A percentile compares a stretch with the other conserved stretches of the same genome.
These are phyloP conservation scores for Acleris emargana DNA, from an alignment of 2,888 invertebrate species.

Conservation along the genomic window DNA sequence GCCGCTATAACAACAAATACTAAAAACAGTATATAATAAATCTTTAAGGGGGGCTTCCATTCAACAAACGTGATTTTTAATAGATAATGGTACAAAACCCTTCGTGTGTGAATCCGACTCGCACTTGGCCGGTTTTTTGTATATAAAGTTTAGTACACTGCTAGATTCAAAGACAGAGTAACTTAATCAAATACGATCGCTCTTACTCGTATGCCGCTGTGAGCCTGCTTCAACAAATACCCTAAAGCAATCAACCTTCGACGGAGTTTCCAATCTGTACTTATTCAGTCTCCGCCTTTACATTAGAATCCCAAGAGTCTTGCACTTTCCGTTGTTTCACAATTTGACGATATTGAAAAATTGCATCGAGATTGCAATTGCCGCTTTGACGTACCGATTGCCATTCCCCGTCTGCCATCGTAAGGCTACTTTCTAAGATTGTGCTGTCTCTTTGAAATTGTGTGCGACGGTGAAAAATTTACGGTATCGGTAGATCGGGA, in stretches of 20 bases:
- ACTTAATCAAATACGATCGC: no score
- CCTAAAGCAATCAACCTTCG: constrained; percentile 24
- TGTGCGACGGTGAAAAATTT: constrained; percentile 54
- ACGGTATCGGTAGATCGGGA: constrained; percentile 34
- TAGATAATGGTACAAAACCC: no score
- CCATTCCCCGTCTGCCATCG: constrained; percentile 46
- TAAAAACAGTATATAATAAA: no score
- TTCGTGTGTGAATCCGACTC: no score
- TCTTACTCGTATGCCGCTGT: background rate
- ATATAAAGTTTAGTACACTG: no score
- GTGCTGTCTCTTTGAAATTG: constrained; percentile 54
- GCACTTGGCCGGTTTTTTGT: no score
- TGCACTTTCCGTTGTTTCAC: constrained; percentile 48
- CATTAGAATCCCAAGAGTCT: constrained; percentile 35
- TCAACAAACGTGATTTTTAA: no score
- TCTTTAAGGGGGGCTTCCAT: no score
- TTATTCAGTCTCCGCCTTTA: constrained; percentile 32
- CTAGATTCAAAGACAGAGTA: no score
- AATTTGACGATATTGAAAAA: constrained; percentile 58
- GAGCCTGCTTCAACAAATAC: constrained; percentile 11
- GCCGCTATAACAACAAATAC: no score
- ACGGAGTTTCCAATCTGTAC: constrained; percentile 22
- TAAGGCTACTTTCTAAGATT: constrained; percentile 58
- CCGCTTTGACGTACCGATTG: constrained; percentile 51
- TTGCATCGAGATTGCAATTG: constrained; percentile 55